Evolutionary conservation across 2,888 invertebrate genomes (phyloP), one percentile per base, ranked within the genome.

Genomic region (Rhagonycha lutea): DNA sequence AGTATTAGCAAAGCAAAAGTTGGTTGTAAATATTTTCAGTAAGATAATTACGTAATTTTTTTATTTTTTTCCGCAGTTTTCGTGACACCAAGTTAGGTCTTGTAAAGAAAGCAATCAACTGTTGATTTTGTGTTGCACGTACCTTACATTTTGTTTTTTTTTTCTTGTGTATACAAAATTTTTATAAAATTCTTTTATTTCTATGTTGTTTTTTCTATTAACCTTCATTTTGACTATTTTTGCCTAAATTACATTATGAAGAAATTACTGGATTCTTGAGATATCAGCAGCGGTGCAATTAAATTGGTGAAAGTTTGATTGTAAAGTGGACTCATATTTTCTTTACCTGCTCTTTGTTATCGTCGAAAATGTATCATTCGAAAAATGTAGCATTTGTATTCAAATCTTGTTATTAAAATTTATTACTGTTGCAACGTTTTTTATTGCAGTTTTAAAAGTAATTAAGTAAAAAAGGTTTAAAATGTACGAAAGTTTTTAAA

Each of bases 131-230:
- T 47, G 47, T 47, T 47, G 47, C 47, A 47, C 47, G n/a, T 47
- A 47, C 47, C 47, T 47, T 47, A 47, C 47, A n/a, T 70, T 74
- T 74, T n/a, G 32, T 71, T 68, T 70, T 75, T 70, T 75, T 70
- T 72, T 75, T 68, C 75, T 75, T 75, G 69, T 72, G 72, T 75
- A 72, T 75, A 75, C 70, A 72, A 75, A 69, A 23, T 69, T 72
- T 72, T 75, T 67, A 72, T 75, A 72, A 72, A 61, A 68, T n/a
- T 47, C n/a, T 47, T 47, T 47, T 47, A 47, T 47, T 47, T 47
- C n/a, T 47, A 47, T 47, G 47, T 47, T 8, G 47, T 47, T 47
- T 47, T 47, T 47, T 47, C 47, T 47, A 47, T 47, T 47, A 11
- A 47, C 47, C 47, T 47, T 47, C n/a, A 47, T 47, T 47, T 47